Base-by-base conservation (phyloP, 2,888 invertebrate genomes). In the Drosophila suboccidentalis region DNA sequence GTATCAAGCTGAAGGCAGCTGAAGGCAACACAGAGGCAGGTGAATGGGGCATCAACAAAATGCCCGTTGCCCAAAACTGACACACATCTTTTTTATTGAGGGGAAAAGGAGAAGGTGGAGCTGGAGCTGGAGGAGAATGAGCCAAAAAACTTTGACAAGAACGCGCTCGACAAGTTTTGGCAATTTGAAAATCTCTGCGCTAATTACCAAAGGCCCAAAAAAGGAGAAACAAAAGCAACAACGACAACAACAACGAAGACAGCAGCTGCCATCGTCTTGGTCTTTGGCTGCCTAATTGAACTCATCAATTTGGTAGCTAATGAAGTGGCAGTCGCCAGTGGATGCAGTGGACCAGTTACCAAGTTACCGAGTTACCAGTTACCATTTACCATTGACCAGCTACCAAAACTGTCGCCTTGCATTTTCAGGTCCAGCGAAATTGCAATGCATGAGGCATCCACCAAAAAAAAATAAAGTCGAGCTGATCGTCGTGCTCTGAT, bases 161-260 rank as follows among this genome's bases (percentile, higher is more conserved):
- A 72, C 70, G 64, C 36, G 29, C 39, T 67, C 69, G 80, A 82
- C 82, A 88, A 87, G 86, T 91, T 90, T 90, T 83, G 90, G 87
- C 90, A 90, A 90, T 91, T 90, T 90, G 84, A 90, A 89, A 88
- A 90, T 91, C 91, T 85, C 88, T 81, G 85, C 85, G 80, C 91
- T 90, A 89, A 90, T 90, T 91, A 85, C 86, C 70, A 22, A 13
- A n/a, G 60, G 36, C 34, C 53, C 4, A 54, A 44, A 46, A 46
- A 62, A 17, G 9, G n/a, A 39, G 51, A 32, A 29, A 29, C 3
- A 32, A 22, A 9, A 17, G 1, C 39, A 41, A 17, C 15, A 9
- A 3, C 8, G 47, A 26, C 34, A 29, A 51, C 55, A 59, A 32
- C 13, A 49, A 49, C 59, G 29, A 39, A 62, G 73, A 64, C 72